Percentiles rank a stretch among this genome's conserved stretches.
Evolutionary conservation across 2,888 invertebrate species (phyloP).

Genomic region (Smittia sp.): DNA sequence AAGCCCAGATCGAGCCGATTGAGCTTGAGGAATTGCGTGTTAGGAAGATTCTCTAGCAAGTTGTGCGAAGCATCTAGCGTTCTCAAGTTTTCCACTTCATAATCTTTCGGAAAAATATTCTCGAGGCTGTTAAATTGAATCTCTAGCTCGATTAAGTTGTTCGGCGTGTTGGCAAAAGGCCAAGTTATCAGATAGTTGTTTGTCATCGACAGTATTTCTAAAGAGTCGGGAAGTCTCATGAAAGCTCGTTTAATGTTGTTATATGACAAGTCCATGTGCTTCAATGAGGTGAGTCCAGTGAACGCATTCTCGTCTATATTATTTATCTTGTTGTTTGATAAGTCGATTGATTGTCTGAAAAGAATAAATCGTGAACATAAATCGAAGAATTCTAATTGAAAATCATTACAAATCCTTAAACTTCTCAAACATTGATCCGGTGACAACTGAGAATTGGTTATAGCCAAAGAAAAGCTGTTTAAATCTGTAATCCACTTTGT

Average conservation of each 20-base stretch:
- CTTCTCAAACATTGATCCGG: slow-evolving; percentile 37
- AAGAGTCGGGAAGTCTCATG: slow-evolving; percentile 27
- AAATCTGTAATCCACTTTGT: slow-evolving; percentile 14
- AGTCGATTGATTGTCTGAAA: slow-evolving; percentile 40
- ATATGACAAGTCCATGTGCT: slow-evolving; percentile 41
- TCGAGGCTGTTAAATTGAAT: slow-evolving; percentile 41
- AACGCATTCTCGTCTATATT: slow-evolving; percentile 42
- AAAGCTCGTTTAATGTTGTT: slow-evolving; percentile 35
- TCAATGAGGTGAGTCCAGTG: slow-evolving; percentile 19
- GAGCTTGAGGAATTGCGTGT: slow-evolving; percentile 13
- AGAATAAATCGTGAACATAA: background rate
- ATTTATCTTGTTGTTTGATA: slow-evolving; percentile 40
- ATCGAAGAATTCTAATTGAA: background rate
- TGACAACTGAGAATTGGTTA: slow-evolving; percentile 42
- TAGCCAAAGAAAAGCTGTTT: slow-evolving; percentile 37
- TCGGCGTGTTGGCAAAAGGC: slow-evolving; percentile 38
- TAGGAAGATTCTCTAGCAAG: slow-evolving; percentile 21
- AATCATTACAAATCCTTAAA: slow-evolving; percentile 38
- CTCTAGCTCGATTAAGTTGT: slow-evolving; percentile 38
- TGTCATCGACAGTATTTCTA: slow-evolving; percentile 36
- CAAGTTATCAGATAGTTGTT: slow-evolving; percentile 41
- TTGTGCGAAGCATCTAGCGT: slow-evolving; percentile 35
- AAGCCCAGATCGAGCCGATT: slow-evolving; percentile 39
- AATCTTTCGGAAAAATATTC: slow-evolving; percentile 15
- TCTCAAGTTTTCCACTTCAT: slow-evolving; percentile 23